Conservation (phyloP, 2,888 invertebrate species). For the Synanthedon vespiformis region DNA sequence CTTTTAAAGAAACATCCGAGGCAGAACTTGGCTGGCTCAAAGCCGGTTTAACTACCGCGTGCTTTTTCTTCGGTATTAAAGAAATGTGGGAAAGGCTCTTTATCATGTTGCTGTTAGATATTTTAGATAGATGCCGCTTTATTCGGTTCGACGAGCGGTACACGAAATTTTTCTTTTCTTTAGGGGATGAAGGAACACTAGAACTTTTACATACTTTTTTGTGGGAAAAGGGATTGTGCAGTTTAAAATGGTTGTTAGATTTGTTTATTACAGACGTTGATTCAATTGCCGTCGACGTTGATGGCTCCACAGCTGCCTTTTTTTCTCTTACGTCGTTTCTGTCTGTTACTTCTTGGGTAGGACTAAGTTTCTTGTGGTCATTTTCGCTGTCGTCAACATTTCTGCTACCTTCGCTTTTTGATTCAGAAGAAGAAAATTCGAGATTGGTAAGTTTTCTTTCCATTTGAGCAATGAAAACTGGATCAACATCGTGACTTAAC, state of each 20-base stretch:
- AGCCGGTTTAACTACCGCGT: slow-evolving; percentile 27
- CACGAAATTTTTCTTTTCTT: slow-evolving; percentile 51
- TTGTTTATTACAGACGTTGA: slow-evolving; percentile 36
- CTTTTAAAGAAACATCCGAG: slow-evolving; percentile 49
- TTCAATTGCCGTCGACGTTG: slow-evolving; percentile 9
- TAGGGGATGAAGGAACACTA: slow-evolving; percentile 58
- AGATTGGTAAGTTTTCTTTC: slow-evolving; percentile 40
- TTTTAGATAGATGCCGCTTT: slow-evolving; percentile 45
- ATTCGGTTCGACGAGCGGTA: slow-evolving; percentile 57
- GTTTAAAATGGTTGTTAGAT: slow-evolving; percentile 37
- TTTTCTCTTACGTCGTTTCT: slow-evolving; percentile 4
- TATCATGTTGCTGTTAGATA: slow-evolving; percentile 58
- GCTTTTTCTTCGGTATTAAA: slow-evolving; percentile 50
- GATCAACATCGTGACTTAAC: slow-evolving; percentile 39
- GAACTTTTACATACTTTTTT: slow-evolving; percentile 49
- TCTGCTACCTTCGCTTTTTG: slow-evolving; percentile 2
- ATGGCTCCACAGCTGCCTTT: slow-evolving; percentile 11
- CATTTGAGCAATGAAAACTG: slow-evolving; percentile 37
- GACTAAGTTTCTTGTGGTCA: slow-evolving; percentile 7
- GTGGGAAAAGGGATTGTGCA: slow-evolving; percentile 53
- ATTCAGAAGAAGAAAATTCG: slow-evolving; percentile 18
- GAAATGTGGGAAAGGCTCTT: slow-evolving; percentile 61
- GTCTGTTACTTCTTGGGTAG: slow-evolving; percentile 4
- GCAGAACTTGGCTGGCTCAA: slow-evolving; percentile 50
- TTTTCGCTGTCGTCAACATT: neutral